Conservation (phyloP, 2,797 vertebrate genomes). For the Pipistrellus kuhlii region DNA sequence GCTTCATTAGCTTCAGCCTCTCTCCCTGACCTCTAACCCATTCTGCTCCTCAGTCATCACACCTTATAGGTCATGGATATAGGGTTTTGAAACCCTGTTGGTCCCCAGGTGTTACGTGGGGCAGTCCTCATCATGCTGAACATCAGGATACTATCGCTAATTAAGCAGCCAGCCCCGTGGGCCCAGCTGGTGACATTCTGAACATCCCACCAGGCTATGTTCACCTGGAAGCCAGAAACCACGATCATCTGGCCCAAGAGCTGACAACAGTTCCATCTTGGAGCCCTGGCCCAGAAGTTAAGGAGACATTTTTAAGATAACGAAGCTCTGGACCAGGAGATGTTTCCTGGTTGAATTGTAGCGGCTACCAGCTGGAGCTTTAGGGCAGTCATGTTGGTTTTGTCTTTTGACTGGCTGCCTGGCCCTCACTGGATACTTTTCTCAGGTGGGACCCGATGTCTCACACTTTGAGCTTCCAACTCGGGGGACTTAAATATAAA, state of each 20-base stretch:
- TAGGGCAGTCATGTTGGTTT: background rate
- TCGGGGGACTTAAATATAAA: background rate
- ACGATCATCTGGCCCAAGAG: background rate
- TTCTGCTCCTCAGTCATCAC: slow-evolving; percentile 2
- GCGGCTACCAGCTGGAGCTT: background rate
- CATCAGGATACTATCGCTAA: background rate
- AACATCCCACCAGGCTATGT: background rate
- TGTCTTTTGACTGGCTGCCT: background rate
- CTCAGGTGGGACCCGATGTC: background rate
- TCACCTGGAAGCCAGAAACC: background rate
- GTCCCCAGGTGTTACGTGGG: background rate
- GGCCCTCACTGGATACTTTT: background rate
- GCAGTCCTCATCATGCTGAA: background rate
- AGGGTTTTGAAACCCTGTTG: background rate
- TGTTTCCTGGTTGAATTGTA: background rate
- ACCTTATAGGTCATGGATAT: background rate
- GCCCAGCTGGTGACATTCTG: background rate
- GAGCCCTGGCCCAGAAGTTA: slow-evolving; percentile 25
- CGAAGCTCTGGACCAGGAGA: background rate
- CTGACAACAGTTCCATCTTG: background rate
- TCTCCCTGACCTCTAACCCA: slow-evolving; percentile 15
- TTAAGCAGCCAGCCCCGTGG: background rate
- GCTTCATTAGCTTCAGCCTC: background rate
- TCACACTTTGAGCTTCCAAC: slow-evolving; percentile 3
- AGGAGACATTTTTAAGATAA: slow-evolving; percentile 25